Conservation (phyloP, 2,888 invertebrate species). For the Phortica magna region DNA sequence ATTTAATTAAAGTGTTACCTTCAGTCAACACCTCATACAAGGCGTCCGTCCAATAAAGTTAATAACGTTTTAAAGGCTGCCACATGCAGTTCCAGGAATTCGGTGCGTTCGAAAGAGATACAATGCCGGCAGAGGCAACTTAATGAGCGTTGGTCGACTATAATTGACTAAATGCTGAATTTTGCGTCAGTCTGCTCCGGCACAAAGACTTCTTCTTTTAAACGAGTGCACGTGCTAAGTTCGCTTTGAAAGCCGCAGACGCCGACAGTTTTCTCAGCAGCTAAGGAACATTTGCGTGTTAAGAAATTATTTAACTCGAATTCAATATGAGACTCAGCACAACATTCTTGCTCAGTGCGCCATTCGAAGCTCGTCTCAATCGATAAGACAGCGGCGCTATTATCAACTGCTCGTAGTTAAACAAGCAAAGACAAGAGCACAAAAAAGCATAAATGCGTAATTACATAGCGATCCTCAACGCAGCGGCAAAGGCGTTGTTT, state of each 20-base stretch:
- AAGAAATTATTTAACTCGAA: conserved; percentile 6
- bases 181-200: conserved; percentile 5
- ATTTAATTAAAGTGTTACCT: conserved; percentile 68
- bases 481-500: conserved; percentile 56
- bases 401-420: too few relatives aligned
- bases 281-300: not conserved
- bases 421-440: not conserved
- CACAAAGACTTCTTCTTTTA: not conserved
- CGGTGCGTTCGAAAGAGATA: conserved; percentile 25
- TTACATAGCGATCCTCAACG: not conserved
- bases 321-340: not conserved
- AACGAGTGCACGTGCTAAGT: not conserved
- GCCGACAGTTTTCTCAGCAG: conserved; percentile 1
- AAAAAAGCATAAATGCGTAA: too few relatives aligned
- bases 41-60: conserved; percentile 49
- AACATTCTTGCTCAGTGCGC: not conserved
- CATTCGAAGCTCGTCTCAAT: not conserved
- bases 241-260: conserved; percentile 9
- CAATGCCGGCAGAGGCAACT: too few relatives aligned
- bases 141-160: not conserved
- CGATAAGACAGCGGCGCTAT: not conserved
- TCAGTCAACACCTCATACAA: conserved; percentile 62
- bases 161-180: conserved; percentile 27
- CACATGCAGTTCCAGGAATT: conserved; percentile 53
- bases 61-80: conserved; percentile 44